phyloP scores from a whole-genome alignment of 2,797 vertebrate genomes.

The Naso thynnoides region DNA sequence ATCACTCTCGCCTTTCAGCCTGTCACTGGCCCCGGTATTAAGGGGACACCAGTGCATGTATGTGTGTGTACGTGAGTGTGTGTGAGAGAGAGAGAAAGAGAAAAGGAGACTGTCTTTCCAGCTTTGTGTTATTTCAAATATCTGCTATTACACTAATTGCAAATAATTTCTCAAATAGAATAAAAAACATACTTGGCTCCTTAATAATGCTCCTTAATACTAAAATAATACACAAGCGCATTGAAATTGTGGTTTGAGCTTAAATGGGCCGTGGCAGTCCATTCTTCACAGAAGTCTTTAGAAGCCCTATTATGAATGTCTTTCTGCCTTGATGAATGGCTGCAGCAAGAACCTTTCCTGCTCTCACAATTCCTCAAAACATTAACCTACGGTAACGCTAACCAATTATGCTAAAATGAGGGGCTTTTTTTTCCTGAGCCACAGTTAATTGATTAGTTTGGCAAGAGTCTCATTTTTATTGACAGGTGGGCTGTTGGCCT shows the following conservation, averaged over 20 bases:
- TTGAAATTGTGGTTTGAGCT: constrained; percentile 54
- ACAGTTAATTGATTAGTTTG: constrained; percentile 51
- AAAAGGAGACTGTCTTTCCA: constrained; percentile 40
- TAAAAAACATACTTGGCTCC: constrained; percentile 57
- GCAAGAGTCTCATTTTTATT: constrained; percentile 37
- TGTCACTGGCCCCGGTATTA: constrained; percentile 72
- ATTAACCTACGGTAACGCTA: constrained; percentile 53
- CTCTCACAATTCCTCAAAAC: constrained; percentile 55
- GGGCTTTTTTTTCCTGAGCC: constrained; percentile 30
- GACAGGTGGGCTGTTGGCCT: constrained; percentile 27
- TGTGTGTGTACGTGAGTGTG: constrained; percentile 43
- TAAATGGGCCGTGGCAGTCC: constrained; percentile 70
- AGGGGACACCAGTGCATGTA: constrained; percentile 42
- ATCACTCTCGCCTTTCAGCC: constrained; percentile 82
- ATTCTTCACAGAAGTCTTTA: constrained; percentile 66
- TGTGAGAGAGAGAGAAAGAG: constrained; percentile 13
- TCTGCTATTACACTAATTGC: constrained; percentile 68
- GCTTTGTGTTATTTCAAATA: constrained; percentile 56
- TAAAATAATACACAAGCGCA: constrained; percentile 67
- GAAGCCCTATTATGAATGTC: constrained; percentile 73
- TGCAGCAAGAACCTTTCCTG: constrained; percentile 55
- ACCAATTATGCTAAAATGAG: constrained; percentile 43
- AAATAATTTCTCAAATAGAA: constrained; percentile 65
- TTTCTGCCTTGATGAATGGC: constrained; percentile 68
- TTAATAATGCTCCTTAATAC: constrained; percentile 62